Conservation (phyloP, 2,888 invertebrate genomes). For the Watsonalla binaria region DNA sequence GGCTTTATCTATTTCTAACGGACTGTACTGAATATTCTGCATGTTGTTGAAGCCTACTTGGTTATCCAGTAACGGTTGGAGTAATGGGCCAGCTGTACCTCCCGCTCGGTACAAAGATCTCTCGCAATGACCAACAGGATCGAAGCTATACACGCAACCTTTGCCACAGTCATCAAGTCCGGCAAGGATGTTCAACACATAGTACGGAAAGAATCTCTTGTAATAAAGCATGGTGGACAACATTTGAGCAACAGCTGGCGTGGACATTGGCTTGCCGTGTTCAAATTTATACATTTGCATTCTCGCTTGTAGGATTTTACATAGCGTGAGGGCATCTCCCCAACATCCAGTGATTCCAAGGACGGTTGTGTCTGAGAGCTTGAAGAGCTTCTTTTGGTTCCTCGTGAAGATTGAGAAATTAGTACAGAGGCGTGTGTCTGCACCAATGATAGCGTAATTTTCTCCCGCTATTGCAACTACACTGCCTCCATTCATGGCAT, state of each 20-base stretch:
- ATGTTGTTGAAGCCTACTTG: slow-evolving; percentile 83
- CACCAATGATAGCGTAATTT: slow-evolving; percentile 92
- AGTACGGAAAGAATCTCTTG: slow-evolving; percentile 96
- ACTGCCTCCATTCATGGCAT: slow-evolving; percentile 78
- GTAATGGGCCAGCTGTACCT: slow-evolving; percentile 88
- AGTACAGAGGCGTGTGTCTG: slow-evolving; percentile 84
- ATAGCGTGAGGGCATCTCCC: slow-evolving; percentile 82
- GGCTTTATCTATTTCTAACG: not conserved
- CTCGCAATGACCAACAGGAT: slow-evolving; percentile 86
- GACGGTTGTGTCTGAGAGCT: slow-evolving; percentile 85
- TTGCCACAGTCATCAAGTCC: slow-evolving; percentile 92
- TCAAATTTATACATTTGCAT: slow-evolving; percentile 94
- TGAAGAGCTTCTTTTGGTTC: slow-evolving; percentile 88
- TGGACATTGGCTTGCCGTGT: slow-evolving; percentile 90
- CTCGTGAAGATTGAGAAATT: slow-evolving; percentile 84
- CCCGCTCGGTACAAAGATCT: slow-evolving; percentile 86
- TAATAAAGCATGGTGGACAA: slow-evolving; percentile 93
- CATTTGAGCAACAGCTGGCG: slow-evolving; percentile 92
- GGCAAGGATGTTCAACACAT: slow-evolving; percentile 91
- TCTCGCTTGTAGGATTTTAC: slow-evolving; percentile 84
- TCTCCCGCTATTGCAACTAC: slow-evolving; percentile 94
- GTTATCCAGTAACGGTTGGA: slow-evolving; percentile 94
- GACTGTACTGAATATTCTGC: not conserved
- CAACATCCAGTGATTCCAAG: slow-evolving; percentile 94
- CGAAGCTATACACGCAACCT: slow-evolving; percentile 93